A percentile compares a stretch with the other conserved stretches of the same genome.
Conservation (phyloP, 2,797 vertebrate species). For the Lemur catta region DNA sequence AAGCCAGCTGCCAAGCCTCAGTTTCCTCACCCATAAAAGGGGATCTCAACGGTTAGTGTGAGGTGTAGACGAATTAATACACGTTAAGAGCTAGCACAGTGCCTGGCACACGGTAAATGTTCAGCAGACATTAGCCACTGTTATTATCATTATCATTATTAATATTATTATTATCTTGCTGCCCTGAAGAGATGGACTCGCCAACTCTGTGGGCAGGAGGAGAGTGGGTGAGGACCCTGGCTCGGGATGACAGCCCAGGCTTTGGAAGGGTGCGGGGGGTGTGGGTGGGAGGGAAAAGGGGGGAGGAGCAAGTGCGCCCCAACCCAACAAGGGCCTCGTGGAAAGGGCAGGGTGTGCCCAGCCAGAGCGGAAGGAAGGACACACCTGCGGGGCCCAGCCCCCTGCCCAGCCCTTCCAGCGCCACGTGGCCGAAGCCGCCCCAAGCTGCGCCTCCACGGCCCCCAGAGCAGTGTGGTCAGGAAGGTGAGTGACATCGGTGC, state of each 20-base stretch:
- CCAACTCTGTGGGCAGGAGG: not conserved
- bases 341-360: fast-evolving
- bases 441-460: fast-evolving
- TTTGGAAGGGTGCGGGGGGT: not conserved
- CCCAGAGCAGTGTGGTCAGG: not conserved
- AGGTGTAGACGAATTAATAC: not conserved
- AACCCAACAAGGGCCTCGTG: not conserved
- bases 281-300: not conserved
- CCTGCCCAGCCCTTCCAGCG: fast-evolving
- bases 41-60: fast-evolving
- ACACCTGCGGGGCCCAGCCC: not conserved
- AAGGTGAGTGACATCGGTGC: not conserved
- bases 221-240: fast-evolving
- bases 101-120: too few species aligned
- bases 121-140: too few species aligned
- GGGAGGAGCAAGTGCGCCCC: too few species aligned
- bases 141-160: not conserved
- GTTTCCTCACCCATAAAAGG: not conserved
- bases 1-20: too few species aligned
- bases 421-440: fast-evolving
- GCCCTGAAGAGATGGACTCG: not conserved
- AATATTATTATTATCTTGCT: not conserved
- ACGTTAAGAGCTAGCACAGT: fast-evolving
- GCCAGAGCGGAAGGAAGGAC: too few species aligned
- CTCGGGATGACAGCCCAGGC: not conserved